Evolutionary conservation across 2,113 vertebrate species (phyloP).

Genomic region (Ptilonorhynchus violaceus): DNA sequence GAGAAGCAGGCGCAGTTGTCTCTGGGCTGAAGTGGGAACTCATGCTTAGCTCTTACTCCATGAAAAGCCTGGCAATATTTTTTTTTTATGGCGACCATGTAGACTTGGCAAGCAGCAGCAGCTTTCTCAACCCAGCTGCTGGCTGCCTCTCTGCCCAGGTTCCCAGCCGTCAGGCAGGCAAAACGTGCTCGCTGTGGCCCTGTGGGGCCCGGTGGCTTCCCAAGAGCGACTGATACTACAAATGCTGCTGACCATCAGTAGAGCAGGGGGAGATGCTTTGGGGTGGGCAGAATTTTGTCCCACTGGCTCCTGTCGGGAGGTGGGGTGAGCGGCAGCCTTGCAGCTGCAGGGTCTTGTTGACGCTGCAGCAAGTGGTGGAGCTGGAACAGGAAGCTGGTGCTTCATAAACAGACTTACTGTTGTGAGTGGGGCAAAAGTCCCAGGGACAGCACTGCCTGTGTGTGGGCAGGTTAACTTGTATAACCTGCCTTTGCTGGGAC

Average conservation of each 20-base stretch:
- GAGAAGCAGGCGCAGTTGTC: not conserved
- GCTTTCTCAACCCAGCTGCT: not conserved
- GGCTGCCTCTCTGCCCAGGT: not conserved
- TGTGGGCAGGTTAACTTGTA: not conserved
- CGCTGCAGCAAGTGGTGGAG: not conserved
- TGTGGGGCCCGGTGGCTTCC: rapidly evolving
- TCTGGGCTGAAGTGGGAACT: not conserved
- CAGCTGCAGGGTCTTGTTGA: not conserved
- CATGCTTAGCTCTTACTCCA: not conserved
- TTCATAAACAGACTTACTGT: not conserved
- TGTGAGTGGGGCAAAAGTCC: not conserved
- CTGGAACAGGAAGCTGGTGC: not conserved
- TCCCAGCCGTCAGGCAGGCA: not conserved
- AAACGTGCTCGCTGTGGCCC: rapidly evolving
- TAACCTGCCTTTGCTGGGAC: not conserved
- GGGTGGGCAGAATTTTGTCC: not conserved
- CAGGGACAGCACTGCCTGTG: not conserved
- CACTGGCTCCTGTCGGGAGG: not conserved
- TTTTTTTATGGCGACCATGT: not conserved
- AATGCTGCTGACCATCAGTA: rapidly evolving
- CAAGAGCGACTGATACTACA: not conserved
- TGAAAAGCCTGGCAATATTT: not conserved
- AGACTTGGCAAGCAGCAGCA: not conserved
- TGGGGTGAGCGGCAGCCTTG: not conserved
- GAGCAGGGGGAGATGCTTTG: not conserved